Evolutionary conservation across 2,797 vertebrate genomes (phyloP).

Genomic region (Carapus acus): DNA sequence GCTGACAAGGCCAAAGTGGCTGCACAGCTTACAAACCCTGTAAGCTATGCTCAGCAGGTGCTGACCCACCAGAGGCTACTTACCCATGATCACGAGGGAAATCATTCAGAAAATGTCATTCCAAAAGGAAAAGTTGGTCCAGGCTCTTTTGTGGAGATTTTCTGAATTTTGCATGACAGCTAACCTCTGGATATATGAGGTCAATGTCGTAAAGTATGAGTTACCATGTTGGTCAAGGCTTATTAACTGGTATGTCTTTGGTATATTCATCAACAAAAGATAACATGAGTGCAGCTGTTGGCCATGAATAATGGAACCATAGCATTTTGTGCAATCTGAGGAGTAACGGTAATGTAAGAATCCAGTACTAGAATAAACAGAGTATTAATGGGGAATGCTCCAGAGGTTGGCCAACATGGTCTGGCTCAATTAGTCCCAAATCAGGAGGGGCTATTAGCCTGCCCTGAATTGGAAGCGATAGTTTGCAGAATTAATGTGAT

Average conservation of each 20-base stretch:
- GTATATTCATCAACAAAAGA: neutral
- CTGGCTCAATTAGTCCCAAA: constrained; percentile 72
- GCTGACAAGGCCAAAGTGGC: too few species aligned
- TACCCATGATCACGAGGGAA: neutral
- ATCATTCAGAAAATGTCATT: neutral
- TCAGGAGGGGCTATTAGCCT: constrained; percentile 62
- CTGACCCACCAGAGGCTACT: neutral
- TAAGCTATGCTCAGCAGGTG: too few species aligned
- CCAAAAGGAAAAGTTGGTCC: neutral
- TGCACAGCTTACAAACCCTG: too few species aligned
- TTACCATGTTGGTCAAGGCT: neutral
- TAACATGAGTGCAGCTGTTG: neutral
- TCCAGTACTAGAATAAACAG: constrained; percentile 65
- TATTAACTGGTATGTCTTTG: neutral
- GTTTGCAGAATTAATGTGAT: constrained; percentile 60
- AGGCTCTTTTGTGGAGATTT: neutral
- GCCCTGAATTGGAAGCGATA: constrained; percentile 70
- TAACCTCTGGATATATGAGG: neutral
- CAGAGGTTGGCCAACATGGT: constrained; percentile 47
- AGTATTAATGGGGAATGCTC: constrained; percentile 59
- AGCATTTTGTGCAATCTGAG: constrained; percentile 25
- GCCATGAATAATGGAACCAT: neutral
- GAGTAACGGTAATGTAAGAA: constrained; percentile 33
- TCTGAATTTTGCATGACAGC: neutral
- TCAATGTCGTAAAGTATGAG: constrained; percentile 5